Evolutionary conservation across 2,113 vertebrate genomes (phyloP), one percentile per base, ranked within the genome.

Genomic region (Anarrhichthys ocellatus): DNA sequence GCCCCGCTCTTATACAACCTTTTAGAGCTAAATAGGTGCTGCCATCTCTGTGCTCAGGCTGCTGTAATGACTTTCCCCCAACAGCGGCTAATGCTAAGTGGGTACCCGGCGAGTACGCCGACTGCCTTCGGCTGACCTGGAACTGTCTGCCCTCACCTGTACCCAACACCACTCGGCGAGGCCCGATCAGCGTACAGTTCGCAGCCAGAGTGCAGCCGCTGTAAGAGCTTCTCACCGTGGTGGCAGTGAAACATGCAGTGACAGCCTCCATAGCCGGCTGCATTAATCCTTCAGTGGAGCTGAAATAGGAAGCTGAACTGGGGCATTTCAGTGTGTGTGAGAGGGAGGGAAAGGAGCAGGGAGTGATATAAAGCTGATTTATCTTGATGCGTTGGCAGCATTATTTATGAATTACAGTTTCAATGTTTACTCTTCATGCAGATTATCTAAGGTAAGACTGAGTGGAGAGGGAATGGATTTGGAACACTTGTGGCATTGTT

Each of bases 61-160:
- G 66, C 78, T 70, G 65, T 81, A 87, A 93, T 83, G 80, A 88
- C 82, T 84, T 75, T 65, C 56, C 6, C 17, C 76, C 76, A 81
- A 70, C 67, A 80, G 59, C 67, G 58, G 24, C 70, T 1, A 62
- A 46, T 69, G 42, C 81, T 77, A 80, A 90, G 88, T 87, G 87
- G 75, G 42, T 80, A 54, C 20, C 54, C 79, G 22, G 59, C 40
- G 24, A 76, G 77, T 76, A 81, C 36, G 32, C 62, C 44, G 81
- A 87, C 74, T 75, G 88, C 90, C 83, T 80, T 72, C 1, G 66
- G 87, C 85, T 88, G 84, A 89, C 87, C 89, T 89, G 88, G 86
- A 92, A 90, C 73, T 1, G 81, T 88, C 86, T 64, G 65, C 74
- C 67, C 80, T 71, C 78, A 91, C 88, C 92, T 88, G 91, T 73